A percentile compares a stretch with the other conserved stretches of the same genome.
phyloP scores from a whole-genome alignment of 2,113 vertebrate species.

The Eulemur rufifrons region DNA sequence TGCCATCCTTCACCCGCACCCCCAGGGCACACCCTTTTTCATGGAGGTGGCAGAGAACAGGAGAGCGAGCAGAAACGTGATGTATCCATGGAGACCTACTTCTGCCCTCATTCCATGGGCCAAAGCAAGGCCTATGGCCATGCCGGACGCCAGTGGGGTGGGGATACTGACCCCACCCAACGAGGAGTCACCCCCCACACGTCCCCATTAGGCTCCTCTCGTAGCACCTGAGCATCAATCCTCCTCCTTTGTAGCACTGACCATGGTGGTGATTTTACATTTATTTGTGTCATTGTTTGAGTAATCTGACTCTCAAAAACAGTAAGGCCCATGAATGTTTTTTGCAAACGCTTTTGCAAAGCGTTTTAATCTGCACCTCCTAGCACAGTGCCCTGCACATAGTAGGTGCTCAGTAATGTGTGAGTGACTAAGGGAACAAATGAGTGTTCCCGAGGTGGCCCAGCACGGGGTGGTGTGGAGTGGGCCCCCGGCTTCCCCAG shows the following conservation, averaged over 20 bases:
- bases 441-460: background rate
- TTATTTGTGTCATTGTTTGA: background rate
- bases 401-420: background rate
- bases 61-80: background rate
- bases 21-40: background rate
- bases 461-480: fast-evolving
- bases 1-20: background rate
- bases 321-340: background rate
- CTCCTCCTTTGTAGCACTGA: background rate
- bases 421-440: background rate
- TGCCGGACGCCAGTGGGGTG: fast-evolving
- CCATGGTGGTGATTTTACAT: too few relatives aligned
- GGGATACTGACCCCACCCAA: background rate
- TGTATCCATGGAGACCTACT: background rate
- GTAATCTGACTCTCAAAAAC: background rate
- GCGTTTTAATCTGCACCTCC: background rate
- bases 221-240: fast-evolving
- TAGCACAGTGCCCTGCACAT: background rate
- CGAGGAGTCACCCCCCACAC: background rate
- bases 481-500: too few relatives aligned
- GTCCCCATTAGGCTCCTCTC: fast-evolving
- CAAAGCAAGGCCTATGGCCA: background rate
- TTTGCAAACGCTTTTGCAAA: too few relatives aligned
- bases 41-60: background rate
- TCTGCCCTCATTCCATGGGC: background rate